These are phyloP conservation scores for Octodonta nipae DNA, from an alignment of 2,888 invertebrate genomes.

Conservation along the genomic window DNA sequence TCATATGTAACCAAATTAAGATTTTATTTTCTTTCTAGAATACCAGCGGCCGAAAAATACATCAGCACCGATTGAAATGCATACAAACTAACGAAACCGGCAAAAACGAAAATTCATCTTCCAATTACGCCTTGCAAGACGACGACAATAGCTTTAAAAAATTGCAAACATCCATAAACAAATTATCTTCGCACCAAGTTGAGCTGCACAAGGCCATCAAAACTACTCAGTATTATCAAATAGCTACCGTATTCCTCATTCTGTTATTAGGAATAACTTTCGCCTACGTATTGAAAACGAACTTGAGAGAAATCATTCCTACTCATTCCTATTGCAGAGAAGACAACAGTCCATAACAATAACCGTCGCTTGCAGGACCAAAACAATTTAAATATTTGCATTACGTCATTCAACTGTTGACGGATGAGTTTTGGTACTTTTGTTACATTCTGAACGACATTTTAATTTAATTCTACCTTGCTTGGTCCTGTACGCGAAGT, in stretches of 20 bases:
- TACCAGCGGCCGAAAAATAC: slow-evolving; percentile 34
- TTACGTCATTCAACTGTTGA: too few species aligned
- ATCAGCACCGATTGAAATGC: slow-evolving; percentile 62
- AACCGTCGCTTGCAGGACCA: slow-evolving; percentile 25
- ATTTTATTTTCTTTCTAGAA: slow-evolving; percentile 20
- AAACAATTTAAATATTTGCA: too few species aligned
- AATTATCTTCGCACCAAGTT: slow-evolving; percentile 35
- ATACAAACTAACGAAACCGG: slow-evolving; percentile 36
- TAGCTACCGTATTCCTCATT: slow-evolving; percentile 38
- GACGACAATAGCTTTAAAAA: slow-evolving; percentile 24
- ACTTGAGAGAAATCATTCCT: slow-evolving; percentile 9
- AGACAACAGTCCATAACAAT: slow-evolving; percentile 25
- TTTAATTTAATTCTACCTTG: too few species aligned
- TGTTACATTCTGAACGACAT: too few species aligned
- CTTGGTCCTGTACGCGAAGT: too few species aligned
- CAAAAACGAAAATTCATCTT: slow-evolving; percentile 24
- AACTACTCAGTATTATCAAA: slow-evolving; percentile 39
- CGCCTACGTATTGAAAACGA: slow-evolving; percentile 11
- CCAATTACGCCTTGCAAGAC: slow-evolving; percentile 6
- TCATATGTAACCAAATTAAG: neutral
- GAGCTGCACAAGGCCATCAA: slow-evolving; percentile 39
- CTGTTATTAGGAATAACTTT: slow-evolving; percentile 23
- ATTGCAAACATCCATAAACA: slow-evolving; percentile 24
- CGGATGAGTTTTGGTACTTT: too few species aligned
- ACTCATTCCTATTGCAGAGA: slow-evolving; percentile 16